Evolutionary conservation across 2,113 vertebrate species (phyloP).

Genomic region (Theristicus caerulescens): DNA sequence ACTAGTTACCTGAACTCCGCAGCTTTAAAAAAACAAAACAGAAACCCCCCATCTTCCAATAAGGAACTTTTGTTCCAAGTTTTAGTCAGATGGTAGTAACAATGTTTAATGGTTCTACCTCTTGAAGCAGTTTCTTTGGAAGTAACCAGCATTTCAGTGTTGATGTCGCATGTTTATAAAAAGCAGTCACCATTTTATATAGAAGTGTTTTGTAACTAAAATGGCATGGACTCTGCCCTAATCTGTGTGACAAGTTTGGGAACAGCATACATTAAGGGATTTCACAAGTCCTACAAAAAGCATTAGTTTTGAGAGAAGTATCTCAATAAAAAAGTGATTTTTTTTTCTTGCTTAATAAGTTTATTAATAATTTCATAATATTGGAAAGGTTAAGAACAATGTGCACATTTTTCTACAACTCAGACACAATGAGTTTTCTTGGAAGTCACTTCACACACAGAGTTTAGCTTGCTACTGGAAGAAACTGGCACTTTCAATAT

Average conservation of each 20-base stretch:
- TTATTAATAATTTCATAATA: neutral
- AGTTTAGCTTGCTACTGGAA: neutral
- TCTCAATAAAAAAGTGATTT: neutral
- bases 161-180: neutral
- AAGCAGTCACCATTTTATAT: neutral
- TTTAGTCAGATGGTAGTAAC: neutral
- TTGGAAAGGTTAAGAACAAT: neutral
- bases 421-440: neutral
- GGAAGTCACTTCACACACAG: neutral
- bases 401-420: neutral
- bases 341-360: neutral
- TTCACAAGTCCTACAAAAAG: neutral
- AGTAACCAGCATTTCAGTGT: neutral
- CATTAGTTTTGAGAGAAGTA: neutral
- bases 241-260: neutral
- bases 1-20: neutral
- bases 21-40: neutral
- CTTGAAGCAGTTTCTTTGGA: neutral
- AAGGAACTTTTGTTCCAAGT: neutral
- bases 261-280: neutral
- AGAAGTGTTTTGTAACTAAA: neutral
- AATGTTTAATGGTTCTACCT: neutral
- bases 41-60: neutral
- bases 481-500: neutral
- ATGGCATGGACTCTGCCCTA: accelerated